Percentiles rank a stretch among this genome's conserved stretches.
Evolutionary conservation across 2,113 vertebrate genomes (phyloP).

Genomic region (Chascanopsetta lugubris): DNA sequence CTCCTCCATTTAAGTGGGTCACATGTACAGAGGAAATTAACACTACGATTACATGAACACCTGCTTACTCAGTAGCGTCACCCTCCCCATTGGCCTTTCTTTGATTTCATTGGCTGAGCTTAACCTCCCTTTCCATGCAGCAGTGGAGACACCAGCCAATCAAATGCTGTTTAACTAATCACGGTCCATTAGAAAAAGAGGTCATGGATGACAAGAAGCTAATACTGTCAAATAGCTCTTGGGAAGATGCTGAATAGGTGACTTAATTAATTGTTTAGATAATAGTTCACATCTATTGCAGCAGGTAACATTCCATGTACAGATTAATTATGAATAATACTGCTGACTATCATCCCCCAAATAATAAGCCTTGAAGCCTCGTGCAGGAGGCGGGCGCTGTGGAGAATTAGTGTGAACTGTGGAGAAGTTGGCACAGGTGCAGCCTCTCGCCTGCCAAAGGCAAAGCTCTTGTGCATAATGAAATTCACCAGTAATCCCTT

Average conservation of each 20-base stretch:
- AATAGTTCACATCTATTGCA: neutral
- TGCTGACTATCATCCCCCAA: no score
- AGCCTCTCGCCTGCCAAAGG: constrained; percentile 44
- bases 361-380: constrained; percentile 1
- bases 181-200: no score
- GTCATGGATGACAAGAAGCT: no score
- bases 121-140: no score
- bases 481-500: constrained; percentile 61
- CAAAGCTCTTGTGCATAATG: constrained; percentile 51
- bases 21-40: neutral
- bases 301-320: no score
- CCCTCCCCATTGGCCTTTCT: no score
- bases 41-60: neutral
- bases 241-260: neutral
- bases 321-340: no score
- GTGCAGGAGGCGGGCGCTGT: constrained; percentile 19
- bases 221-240: neutral
- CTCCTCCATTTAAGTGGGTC: no score
- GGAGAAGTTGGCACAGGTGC: constrained; percentile 55
- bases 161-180: no score
- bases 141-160: no score
- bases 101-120: no score
- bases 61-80: no score
- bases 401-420: constrained; percentile 40
- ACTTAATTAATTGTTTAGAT: neutral